Base-by-base conservation (phyloP, 2,888 invertebrate species). In the Hipparchia semele region DNA sequence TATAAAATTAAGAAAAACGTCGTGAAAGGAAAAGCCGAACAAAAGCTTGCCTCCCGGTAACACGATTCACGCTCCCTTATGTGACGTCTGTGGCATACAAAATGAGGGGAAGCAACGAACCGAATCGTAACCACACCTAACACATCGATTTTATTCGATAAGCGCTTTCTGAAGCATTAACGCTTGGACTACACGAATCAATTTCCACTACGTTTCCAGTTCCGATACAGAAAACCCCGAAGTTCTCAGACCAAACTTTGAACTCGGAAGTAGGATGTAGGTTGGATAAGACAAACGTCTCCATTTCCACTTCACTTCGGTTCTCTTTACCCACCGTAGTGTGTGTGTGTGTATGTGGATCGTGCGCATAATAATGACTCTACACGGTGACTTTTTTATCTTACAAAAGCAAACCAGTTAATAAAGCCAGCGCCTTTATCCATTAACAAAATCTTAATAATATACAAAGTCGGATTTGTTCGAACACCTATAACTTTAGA, bases 21-120 rank as follows among this genome's bases (percentile, higher is more conserved):
- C 67, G 62, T 72, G 61, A 75, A 75, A 68, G 68, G 70, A 73
- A 78, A 84, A 80, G 81, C 82, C 68, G 71, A 85, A 87, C 85
- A 87, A 85, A 84, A 81, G 85, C 84, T 83, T 82, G 80, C 83
- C 82, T 84, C 81, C 82, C 82, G 78, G 80, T 83, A 82, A 84
- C 81, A 83, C 80, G 69, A 69, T 61, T 69, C 69, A 61, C 68
- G 60, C 58, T 77, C 78, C 76, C 78, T 84, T 84, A 85, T 67
- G 70, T 67, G 70, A 72, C 68, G 51, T 65, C 56, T 70, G 67
- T 12, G 71, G 75, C 75, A 73, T 87, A 86, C 84, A 79, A 81
- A 85, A 88, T 87, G 84, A 86, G 84, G 83, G 81, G 85, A 83
- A 84, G 85, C 85, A 83, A 84, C 85, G 83, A 83, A 84, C 83